phyloP scores from a whole-genome alignment of 2,888 invertebrate genomes.

The Parasteatoda lunata region DNA sequence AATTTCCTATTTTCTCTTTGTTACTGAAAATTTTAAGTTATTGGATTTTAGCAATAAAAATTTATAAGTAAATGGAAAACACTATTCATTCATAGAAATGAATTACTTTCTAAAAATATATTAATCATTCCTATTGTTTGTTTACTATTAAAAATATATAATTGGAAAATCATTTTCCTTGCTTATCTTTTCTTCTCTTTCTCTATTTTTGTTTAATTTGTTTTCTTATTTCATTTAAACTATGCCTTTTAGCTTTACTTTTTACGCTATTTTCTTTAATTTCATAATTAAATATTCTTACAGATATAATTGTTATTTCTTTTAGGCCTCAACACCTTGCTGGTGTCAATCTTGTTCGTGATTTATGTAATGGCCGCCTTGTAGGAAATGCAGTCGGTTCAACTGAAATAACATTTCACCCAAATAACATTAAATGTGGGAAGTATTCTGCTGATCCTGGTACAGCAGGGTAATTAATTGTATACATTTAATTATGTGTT shows the following conservation, averaged over 20 bases:
- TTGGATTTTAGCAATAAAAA: no score
- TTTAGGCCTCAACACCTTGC: conserved; percentile 74
- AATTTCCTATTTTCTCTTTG: no score
- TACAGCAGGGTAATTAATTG: conserved; percentile 84
- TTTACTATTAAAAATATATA: no score
- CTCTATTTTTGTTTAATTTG: background rate
- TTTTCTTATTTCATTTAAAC: background rate
- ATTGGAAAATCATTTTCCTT: background rate
- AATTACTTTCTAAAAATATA: no score
- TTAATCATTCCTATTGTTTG: no score
- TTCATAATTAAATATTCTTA: no score
- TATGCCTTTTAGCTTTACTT: no score
- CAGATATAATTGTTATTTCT: conserved; percentile 28
- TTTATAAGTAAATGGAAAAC: no score
- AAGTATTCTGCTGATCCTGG: conserved; percentile 82
- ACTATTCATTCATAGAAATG: no score
- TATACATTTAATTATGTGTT: background rate
- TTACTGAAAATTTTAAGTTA: no score
- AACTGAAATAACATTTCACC: conserved; percentile 83
- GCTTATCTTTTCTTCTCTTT: background rate
- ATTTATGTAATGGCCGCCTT: conserved; percentile 83
- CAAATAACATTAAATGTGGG: conserved; percentile 79
- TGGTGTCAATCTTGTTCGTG: conserved; percentile 84
- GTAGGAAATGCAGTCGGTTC: conserved; percentile 84
- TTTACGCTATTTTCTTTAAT: no score